These are phyloP conservation scores for Criorhina ranunculi DNA, from an alignment of 2,888 invertebrate genomes.

Conservation along the genomic window DNA sequence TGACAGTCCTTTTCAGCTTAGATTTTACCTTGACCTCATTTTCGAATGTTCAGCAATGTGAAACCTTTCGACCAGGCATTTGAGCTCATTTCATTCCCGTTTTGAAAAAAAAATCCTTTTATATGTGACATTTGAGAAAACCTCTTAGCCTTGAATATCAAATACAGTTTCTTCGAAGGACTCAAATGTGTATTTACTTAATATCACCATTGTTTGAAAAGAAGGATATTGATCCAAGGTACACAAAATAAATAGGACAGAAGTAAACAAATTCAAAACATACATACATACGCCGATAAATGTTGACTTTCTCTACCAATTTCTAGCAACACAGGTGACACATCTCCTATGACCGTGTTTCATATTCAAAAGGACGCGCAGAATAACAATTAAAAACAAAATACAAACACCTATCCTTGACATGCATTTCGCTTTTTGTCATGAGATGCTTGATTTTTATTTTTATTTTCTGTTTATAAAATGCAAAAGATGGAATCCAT, in stretches of 20 bases:
- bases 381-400: constrained; percentile 32
- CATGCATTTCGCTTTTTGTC: constrained; percentile 33
- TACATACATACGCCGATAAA: neutral
- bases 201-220: no score
- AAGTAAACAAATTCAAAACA: neutral
- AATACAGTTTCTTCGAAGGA: no score
- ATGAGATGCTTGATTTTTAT: neutral
- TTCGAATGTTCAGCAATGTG: no score
- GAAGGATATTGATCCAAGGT: neutral
- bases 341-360: neutral
- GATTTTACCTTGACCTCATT: no score
- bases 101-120: no score
- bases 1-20: no score
- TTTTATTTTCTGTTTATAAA: neutral
- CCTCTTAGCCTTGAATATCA: no score
- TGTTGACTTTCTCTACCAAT: neutral
- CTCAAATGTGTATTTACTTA: no score
- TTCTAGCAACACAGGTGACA: neutral
- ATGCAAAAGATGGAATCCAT: constrained; percentile 28
- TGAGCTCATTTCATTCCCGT: no score
- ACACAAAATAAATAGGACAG: neutral
- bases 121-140: no score
- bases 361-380: constrained; percentile 23
- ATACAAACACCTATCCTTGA: constrained; percentile 56
- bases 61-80: no score